Evolutionary conservation across 1,140 invertebrate genomes (phyloP).

Genomic region (Sitobion miscanthi): DNA sequence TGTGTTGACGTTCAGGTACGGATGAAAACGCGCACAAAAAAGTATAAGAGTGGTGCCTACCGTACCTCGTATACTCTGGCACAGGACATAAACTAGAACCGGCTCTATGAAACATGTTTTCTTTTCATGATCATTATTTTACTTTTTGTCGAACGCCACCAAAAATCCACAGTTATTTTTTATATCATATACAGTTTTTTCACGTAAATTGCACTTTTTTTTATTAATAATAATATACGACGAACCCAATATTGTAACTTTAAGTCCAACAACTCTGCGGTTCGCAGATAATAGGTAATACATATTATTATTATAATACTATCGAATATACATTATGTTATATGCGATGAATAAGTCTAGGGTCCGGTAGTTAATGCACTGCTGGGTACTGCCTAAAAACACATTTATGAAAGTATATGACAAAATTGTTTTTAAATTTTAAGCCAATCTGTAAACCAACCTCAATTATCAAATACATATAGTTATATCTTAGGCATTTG

Average conservation of each 20-base stretch:
- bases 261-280: neutral
- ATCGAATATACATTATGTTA: neutral
- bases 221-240: neutral
- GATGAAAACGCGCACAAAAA: neutral
- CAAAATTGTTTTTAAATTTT: neutral
- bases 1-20: constrained; percentile 65
- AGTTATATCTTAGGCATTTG: neutral
- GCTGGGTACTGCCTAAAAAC: neutral
- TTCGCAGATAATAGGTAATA: neutral
- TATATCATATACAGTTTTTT: neutral
- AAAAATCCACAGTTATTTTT: neutral
- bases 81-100: neutral
- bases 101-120: neutral
- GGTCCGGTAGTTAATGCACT: neutral
- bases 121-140: neutral
- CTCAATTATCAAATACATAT: neutral
- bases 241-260: neutral
- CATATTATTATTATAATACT: neutral
- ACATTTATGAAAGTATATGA: neutral
- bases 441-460: neutral
- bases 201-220: neutral
- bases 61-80: neutral
- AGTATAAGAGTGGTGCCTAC: neutral
- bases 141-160: neutral
- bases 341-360: neutral